phyloP scores from a whole-genome alignment of 2,797 vertebrate genomes.

The Lindbergichthys nudifrons region DNA sequence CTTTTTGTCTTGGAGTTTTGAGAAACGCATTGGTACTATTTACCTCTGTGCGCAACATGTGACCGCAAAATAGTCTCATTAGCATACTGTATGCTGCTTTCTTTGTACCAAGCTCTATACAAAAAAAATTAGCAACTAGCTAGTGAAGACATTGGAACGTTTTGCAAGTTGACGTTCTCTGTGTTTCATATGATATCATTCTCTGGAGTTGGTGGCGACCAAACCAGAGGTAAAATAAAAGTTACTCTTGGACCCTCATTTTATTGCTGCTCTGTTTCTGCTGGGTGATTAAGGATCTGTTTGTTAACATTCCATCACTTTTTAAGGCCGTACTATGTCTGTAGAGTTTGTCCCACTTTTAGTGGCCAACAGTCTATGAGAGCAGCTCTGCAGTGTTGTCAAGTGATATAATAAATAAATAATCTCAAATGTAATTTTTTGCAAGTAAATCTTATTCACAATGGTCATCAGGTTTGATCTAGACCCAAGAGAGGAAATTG shows the following conservation, averaged over 20 bases:
- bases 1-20: background rate
- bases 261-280: background rate
- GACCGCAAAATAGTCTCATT: background rate
- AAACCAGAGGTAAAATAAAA: background rate
- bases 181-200: background rate
- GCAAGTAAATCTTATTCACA: background rate
- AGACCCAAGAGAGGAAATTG: slow-evolving; percentile 21
- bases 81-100: background rate
- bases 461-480: slow-evolving; percentile 10
- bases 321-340: background rate
- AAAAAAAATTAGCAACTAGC: background rate
- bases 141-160: background rate
- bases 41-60: background rate
- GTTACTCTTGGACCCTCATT: background rate
- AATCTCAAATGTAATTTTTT: slow-evolving; percentile 8
- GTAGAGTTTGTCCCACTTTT: background rate
- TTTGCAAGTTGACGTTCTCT: background rate
- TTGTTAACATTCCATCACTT: background rate
- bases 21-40: background rate
- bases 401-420: background rate
- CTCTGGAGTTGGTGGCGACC: background rate
- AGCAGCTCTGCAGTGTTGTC: background rate
- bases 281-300: background rate
- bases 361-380: background rate
- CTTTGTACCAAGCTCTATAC: background rate